Conservation (phyloP, 2,797 vertebrate species). For the Amblyraja radiata region DNA sequence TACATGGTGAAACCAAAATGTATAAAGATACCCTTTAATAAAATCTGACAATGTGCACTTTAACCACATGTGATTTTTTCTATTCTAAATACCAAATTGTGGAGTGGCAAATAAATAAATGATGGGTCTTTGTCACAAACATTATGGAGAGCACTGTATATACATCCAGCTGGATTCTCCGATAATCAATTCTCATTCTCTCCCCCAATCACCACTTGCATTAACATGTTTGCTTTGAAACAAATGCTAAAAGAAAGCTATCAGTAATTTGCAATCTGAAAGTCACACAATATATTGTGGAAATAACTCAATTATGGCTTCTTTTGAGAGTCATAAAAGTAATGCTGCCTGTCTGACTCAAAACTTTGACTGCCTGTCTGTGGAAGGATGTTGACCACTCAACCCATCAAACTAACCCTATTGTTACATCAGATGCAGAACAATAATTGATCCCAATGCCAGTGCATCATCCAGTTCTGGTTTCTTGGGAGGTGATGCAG, state of each 20-base stretch:
- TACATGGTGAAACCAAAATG: too few species aligned
- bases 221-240: background rate
- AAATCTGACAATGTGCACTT: too few species aligned
- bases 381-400: background rate
- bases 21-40: too few species aligned
- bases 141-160: too few species aligned
- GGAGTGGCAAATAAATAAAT: too few species aligned
- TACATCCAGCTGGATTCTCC: background rate
- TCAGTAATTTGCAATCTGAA: background rate
- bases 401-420: background rate
- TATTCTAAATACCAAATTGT: too few species aligned
- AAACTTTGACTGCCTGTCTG: background rate
- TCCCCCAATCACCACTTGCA: background rate
- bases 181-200: background rate
- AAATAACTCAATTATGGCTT: background rate
- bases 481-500: background rate
- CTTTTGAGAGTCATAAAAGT: background rate
- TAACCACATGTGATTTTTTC: too few species aligned
- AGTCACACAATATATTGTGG: background rate
- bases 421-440: background rate
- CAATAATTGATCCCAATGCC: background rate
- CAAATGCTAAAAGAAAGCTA: background rate
- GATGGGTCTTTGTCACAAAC: too few species aligned
- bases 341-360: background rate
- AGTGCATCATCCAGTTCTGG: background rate